Evolutionary conservation across 2,113 vertebrate species (phyloP), one percentile per base, ranked within the genome.

Genomic region (Amphiprion ocellaris): DNA sequence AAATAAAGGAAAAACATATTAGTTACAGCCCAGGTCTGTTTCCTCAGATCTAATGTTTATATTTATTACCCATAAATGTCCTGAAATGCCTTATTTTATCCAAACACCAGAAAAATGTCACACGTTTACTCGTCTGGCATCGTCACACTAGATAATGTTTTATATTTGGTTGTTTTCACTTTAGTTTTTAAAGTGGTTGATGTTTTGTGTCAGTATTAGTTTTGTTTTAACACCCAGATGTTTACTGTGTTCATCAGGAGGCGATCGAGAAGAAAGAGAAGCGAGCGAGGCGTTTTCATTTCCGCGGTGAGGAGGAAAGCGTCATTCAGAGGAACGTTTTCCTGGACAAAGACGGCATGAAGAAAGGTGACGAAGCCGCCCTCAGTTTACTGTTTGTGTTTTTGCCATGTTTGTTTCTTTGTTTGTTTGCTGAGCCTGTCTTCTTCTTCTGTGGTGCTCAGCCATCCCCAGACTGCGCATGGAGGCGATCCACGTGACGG

Each of bases 261-360:
- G 98, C 98, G 1, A 97, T 99, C 10, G 97, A 99, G 93, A 97
- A 93, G 73, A 99, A 99, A 86, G 98, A 99, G 72, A 98, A 99
- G 87, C 94, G 98, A 91, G 97, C 97, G 7, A 96, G 95, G 60
- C 96, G 98, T 30, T 99, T 99, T 70, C 97, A 98, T 83, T 99
- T 99, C 90, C 94, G 94, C 15, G 94, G 94, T 0, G 98, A 99
- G 85, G 95, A 95, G 64, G 33, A 37, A 37, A 96, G 92, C 61
- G 85, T 95, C 0, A 76, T 92, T 16, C 97, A 98, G 87, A 96
- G 95, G 65, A 96, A 96, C 19, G 95, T 99, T 21, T 93, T 96
- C 0, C 81, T 99, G 88, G 97, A 99, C 73, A 95, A 95, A 84
- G 97, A 99, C 37, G 87, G 94, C 83, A 93, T 99, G 91, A 99